Base-by-base conservation (phyloP, 2,797 vertebrate species). In the Channallabes apus region DNA sequence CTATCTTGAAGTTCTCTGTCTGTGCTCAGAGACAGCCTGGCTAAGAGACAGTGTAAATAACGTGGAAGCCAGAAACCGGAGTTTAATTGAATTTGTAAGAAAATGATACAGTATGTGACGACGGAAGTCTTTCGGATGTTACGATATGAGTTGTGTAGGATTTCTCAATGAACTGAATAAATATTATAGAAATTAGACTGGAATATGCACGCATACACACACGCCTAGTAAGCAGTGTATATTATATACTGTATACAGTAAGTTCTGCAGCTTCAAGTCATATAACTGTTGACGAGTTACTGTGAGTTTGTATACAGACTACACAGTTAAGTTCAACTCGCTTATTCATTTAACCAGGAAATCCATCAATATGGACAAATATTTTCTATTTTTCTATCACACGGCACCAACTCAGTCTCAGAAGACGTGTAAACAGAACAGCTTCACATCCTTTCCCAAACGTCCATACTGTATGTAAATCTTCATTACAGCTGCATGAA, bases 1-100 rank as follows among this genome's bases (percentile, higher is more conserved):
- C 88, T 76, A 86, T 91, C 90, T 88, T 88, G 84, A 88, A 85
- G 87, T 89, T 86, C 92, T 88, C 83, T 80, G 90, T 90, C 89
- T 91, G 85, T 80, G 41, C 93, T 93, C 80, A 68, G 82, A 83
- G 84, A 71, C 79, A 76, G 84, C 87, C 89, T 80, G 86, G 91
- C 89, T 24, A 35, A 2, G 71, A 38, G 32, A 32, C 68, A 85
- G 59, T 14, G 5, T 32, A 38, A 82, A 79, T 11, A 73, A 4
- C 0, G 1, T 7, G 27, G 0, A 6, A 15, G 35, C 82, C 84
- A 72, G 38, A 71, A 32, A 38, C 29, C 18, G 14, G 75, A 78
- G 56, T 2, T 2, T 11, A 20, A 27, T 61, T 24, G 56, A 61
- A 78, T 24, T 12, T 1, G 9, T 35, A 56, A 27, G 65, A 69